Evolutionary conservation across 2,888 invertebrate genomes (phyloP).

Genomic region (Leucania comma): DNA sequence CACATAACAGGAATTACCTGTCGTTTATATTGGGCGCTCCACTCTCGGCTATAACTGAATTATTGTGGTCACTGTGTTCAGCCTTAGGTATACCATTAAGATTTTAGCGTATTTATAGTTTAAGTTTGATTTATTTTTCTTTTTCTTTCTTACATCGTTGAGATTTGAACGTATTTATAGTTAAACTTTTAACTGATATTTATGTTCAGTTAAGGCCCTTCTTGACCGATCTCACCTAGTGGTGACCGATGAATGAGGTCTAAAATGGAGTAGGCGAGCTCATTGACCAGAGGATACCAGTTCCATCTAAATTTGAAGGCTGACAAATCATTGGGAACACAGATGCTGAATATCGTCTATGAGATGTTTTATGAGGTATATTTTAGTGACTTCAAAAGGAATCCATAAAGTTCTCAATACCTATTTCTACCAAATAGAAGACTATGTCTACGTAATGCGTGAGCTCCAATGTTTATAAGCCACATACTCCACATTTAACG

Average conservation of each 20-base stretch:
- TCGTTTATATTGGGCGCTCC: conserved; percentile 5
- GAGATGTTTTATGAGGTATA: background rate
- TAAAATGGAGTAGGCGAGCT: background rate
- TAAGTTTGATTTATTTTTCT: too few species aligned
- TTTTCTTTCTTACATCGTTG: too few species aligned
- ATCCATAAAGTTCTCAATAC: conserved; percentile 11
- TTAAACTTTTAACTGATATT: background rate
- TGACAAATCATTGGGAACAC: background rate
- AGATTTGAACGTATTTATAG: background rate
- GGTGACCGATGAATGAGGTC: too few species aligned
- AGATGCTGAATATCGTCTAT: background rate
- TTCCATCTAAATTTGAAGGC: background rate
- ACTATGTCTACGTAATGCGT: conserved; percentile 8
- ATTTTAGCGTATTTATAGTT: background rate
- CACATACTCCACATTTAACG: conserved; percentile 27
- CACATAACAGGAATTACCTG: conserved; percentile 19
- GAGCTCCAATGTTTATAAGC: conserved; percentile 27
- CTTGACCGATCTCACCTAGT: background rate
- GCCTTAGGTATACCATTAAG: background rate
- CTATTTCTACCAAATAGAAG: conserved; percentile 7
- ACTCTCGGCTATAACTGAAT: conserved; percentile 1
- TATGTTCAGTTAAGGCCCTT: background rate
- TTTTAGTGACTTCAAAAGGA: conserved; percentile 38
- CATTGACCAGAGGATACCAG: background rate
- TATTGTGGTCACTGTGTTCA: conserved; percentile 14